Evolutionary conservation across 2,888 invertebrate species (phyloP).

Genomic region (Drosophila atroscutellata): DNA sequence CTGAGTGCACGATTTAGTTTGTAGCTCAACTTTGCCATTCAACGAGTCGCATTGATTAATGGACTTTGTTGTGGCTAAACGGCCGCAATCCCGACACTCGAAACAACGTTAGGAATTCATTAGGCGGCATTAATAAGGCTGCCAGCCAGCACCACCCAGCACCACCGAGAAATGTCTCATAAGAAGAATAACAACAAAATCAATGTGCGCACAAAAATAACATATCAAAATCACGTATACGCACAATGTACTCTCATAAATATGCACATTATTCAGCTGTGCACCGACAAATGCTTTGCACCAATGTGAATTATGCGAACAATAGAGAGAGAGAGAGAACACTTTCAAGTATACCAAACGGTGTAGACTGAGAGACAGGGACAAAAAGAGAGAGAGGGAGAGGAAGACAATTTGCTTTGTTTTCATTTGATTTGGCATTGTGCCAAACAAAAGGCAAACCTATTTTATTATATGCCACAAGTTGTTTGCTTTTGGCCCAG

Average conservation of each 20-base stretch:
- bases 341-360: conserved; percentile 7
- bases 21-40: conserved; percentile 2
- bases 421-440: conserved; percentile 41
- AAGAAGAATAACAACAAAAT: conserved; percentile 19
- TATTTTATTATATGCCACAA: conserved; percentile 44
- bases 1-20: conserved; percentile 5
- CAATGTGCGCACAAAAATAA: conserved; percentile 40
- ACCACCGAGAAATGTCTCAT: conserved; percentile 5
- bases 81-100: conserved; percentile 72
- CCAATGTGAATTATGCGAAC: conserved; percentile 35
- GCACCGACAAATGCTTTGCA: conserved; percentile 16
- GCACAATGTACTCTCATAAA: conserved; percentile 53
- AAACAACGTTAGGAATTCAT: conserved; percentile 66
- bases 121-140: conserved; percentile 54
- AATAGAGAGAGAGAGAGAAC: neutral
- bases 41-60: conserved; percentile 59
- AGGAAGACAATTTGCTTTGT: conserved; percentile 14
- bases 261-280: conserved; percentile 64
- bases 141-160: conserved; percentile 24
- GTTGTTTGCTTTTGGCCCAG: conserved; percentile 44
- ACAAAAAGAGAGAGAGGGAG: neutral
- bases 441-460: conserved; percentile 30
- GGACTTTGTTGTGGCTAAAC: conserved; percentile 52
- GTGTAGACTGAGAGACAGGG: neutral
- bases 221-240: conserved; percentile 50